phyloP scores from a whole-genome alignment of 2,113 vertebrate genomes.

The Albula goreensis region DNA sequence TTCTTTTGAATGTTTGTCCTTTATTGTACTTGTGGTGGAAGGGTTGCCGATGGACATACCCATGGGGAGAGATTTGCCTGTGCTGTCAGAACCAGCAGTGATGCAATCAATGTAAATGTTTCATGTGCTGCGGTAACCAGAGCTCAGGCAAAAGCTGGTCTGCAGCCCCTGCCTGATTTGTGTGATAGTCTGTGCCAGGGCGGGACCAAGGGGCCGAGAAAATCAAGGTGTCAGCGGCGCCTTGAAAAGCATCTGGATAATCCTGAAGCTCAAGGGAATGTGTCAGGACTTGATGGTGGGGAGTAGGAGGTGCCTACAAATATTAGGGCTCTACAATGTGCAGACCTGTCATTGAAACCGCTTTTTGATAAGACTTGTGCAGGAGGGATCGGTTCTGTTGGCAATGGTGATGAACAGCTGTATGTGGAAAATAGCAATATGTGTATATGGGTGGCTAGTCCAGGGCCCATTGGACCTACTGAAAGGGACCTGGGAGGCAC shows the following conservation, averaged over 20 bases:
- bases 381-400: no score
- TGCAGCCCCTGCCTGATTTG: constrained; percentile 8
- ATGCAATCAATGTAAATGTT: no score
- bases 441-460: no score
- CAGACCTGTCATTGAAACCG: neutral
- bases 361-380: neutral
- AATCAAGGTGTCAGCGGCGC: neutral
- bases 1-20: no score
- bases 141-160: neutral
- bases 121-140: neutral
- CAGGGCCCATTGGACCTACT: no score
- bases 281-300: neutral
- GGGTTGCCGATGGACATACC: no score
- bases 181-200: neutral
- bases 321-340: neutral
- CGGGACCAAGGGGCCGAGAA: neutral
- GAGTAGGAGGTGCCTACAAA: neutral
- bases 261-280: neutral
- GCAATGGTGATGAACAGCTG: no score
- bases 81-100: no score
- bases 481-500: no score
- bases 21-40: no score
- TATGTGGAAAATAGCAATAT: no score
- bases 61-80: no score
- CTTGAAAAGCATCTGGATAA: neutral